Base-by-base conservation (phyloP, 1,140 invertebrate genomes). In the Drosophila nigrodunni region DNA sequence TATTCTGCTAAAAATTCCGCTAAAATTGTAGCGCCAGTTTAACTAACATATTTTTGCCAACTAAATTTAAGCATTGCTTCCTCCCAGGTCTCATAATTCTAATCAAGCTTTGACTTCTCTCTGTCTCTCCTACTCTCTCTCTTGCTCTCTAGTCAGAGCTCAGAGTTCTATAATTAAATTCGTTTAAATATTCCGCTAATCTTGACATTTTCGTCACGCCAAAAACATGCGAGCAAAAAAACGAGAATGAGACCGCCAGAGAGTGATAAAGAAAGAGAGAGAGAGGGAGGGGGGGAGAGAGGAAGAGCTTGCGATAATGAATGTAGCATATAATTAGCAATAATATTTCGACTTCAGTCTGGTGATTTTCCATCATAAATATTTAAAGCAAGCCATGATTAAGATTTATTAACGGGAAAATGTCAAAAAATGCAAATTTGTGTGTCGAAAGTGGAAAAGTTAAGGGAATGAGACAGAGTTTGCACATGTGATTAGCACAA, bases 401-500 rank as follows among this genome's bases (percentile, higher is more conserved):
- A 41, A 41, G 39, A 41, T 11, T 11, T 41, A 35, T 34, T 15
- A 62, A 70, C 43, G 43, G 65, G 43, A 69, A 57, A 61, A 61
- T 69, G 18, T n/a, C 54, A 50, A 58, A 35, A 39, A 35, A 70
- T 8, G 25, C 25, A 30, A 30, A 21, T 58, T 6, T 58, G 13
- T 15, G 41, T 52, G 30, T 9, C 25, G 15, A n/a, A 69, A 69
- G 57, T 39, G 37, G 18, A 75, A 60, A 49, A 47, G 35, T 4
- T 46, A 52, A 34, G 41, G 52, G 21, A 18, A 44, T 75, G 69
- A 86, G 62, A 47, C 25, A 34, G 60, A 67, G 80, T 87, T 46
- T 82, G 77, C 73, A 13, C 41, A 74, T 69, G 44, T 52, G 67
- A 70, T 87, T 87, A 88, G 65, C 79, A 55, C n/a, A 13, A 18